Conservation (phyloP, 2,113 vertebrate species). For the Nothocercus nigrocapillus region DNA sequence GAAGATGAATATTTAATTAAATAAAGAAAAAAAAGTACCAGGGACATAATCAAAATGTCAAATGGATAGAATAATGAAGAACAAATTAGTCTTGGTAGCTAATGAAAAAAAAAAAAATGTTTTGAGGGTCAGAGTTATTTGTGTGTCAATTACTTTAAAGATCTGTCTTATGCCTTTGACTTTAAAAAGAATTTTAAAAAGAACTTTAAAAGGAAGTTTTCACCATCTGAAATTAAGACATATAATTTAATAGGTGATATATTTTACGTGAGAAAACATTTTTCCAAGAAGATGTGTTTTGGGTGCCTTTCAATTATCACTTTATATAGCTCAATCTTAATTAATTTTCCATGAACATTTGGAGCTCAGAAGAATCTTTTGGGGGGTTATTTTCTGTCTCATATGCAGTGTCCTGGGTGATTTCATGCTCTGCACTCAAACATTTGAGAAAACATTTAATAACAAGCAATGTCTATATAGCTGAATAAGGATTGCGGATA, state of each 20-base stretch:
- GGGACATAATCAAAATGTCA: background rate
- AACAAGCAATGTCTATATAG: background rate
- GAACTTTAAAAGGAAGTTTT: background rate
- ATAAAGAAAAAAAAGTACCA: background rate
- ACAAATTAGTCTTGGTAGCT: accelerated
- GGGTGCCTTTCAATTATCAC: background rate
- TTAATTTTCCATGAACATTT: background rate
- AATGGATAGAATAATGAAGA: background rate
- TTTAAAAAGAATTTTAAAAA: background rate
- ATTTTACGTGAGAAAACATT: background rate
- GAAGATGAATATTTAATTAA: background rate
- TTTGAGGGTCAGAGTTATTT: background rate
- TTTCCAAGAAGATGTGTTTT: background rate
- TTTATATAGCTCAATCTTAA: background rate
- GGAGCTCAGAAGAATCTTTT: background rate
- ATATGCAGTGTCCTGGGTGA: background rate
- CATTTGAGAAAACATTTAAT: background rate
- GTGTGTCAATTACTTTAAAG: background rate
- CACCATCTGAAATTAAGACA: background rate
- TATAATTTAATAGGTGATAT: background rate
- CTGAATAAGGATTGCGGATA: background rate
- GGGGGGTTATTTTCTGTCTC: background rate
- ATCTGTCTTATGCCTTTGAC: background rate
- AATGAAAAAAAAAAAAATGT: background rate
- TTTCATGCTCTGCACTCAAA: background rate